Evolutionary conservation across 2,797 vertebrate genomes (phyloP).

Genomic region (Lindbergichthys nudifrons): DNA sequence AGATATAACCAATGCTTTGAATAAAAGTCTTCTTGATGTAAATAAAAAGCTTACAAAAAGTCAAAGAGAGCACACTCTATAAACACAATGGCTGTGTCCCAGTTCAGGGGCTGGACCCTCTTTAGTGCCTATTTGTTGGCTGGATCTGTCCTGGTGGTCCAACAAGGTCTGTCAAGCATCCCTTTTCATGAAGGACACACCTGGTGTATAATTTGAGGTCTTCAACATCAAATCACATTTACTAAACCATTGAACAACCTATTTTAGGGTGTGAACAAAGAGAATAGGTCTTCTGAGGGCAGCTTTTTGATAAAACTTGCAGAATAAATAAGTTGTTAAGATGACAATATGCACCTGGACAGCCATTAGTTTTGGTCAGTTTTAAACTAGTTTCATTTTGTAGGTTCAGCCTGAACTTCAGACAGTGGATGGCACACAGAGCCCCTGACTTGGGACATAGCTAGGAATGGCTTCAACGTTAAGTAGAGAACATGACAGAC

Average conservation of each 20-base stretch:
- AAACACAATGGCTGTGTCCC: slow-evolving; percentile 57
- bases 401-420: slow-evolving; percentile 1
- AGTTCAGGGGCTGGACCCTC: slow-evolving; percentile 43
- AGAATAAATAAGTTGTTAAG: neutral
- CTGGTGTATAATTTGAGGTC: slow-evolving; percentile 3
- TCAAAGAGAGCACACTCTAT: slow-evolving; percentile 57
- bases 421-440: neutral
- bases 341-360: slow-evolving; percentile 9
- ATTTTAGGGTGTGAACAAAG: slow-evolving; percentile 1
- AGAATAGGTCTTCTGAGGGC: neutral
- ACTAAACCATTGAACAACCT: slow-evolving; percentile 8
- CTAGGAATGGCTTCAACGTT: slow-evolving; percentile 22
- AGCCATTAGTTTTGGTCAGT: slow-evolving; percentile 13
- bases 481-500: slow-evolving; percentile 16
- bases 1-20: slow-evolving; percentile 31
- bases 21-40: slow-evolving; percentile 40
- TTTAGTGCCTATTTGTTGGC: slow-evolving; percentile 42
- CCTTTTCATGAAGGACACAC: slow-evolving; percentile 22
- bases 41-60: slow-evolving; percentile 45
- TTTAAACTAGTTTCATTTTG: neutral
- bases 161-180: slow-evolving; percentile 20
- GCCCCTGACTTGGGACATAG: slow-evolving; percentile 19
- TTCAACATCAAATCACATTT: neutral
- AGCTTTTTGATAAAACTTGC: neutral
- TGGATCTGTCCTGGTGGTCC: slow-evolving; percentile 18